Percentiles rank a stretch among this genome's conserved stretches.
Evolutionary conservation across 2,113 vertebrate species (phyloP).

Genomic region (Paramisgurnus dabryanus): DNA sequence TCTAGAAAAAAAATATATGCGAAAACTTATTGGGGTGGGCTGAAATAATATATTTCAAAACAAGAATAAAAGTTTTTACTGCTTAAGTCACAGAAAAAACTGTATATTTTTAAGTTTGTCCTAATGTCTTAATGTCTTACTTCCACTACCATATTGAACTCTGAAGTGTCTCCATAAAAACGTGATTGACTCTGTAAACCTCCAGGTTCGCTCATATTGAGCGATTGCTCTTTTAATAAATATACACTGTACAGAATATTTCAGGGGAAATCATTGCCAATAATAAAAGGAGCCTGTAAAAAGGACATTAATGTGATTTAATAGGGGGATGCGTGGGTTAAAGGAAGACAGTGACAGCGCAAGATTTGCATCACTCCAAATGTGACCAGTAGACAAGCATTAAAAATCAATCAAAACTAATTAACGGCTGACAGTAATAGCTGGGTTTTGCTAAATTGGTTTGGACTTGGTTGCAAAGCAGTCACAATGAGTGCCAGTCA

Average conservation of each 20-base stretch:
- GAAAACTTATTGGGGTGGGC: too few relatives aligned
- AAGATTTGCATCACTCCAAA: slow-evolving; percentile 10
- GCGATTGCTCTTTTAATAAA: not conserved
- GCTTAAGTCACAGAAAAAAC: too few relatives aligned
- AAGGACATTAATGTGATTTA: not conserved
- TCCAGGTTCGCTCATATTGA: too few relatives aligned
- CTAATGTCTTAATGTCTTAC: too few relatives aligned
- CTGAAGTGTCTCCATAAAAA: too few relatives aligned
- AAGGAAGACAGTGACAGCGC: slow-evolving; percentile 7
- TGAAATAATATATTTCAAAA: too few relatives aligned
- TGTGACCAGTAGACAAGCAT: slow-evolving; percentile 25
- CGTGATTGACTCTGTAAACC: too few relatives aligned
- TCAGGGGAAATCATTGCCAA: not conserved
- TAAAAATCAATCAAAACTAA: slow-evolving; percentile 52
- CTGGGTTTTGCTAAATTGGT: slow-evolving; percentile 36
- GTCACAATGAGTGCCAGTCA: slow-evolving; percentile 38
- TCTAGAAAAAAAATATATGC: not conserved
- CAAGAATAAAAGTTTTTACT: too few relatives aligned
- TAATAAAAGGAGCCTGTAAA: not conserved
- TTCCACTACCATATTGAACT: too few relatives aligned
- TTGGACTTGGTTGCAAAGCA: slow-evolving; percentile 20
- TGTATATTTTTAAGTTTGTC: too few relatives aligned
- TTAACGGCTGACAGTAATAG: slow-evolving; percentile 42
- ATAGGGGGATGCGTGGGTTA: not conserved
- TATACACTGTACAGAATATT: not conserved